Percentiles rank a stretch among this genome's conserved stretches.
phyloP scores from a whole-genome alignment of 2,113 vertebrate species.

The Nicator chloris region DNA sequence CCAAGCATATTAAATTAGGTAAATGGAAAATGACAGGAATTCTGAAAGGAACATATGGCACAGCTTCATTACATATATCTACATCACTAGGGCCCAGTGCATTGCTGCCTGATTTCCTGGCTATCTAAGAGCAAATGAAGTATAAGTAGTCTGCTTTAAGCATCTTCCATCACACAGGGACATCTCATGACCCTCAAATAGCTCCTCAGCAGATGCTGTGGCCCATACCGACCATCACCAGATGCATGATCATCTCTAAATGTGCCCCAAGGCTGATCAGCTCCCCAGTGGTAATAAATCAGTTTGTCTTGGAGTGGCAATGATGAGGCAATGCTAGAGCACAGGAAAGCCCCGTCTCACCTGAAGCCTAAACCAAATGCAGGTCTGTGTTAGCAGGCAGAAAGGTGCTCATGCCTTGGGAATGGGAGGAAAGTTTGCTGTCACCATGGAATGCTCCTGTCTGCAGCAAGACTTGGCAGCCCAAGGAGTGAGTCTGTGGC shows the following conservation, averaged over 20 bases:
- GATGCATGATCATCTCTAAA: background rate
- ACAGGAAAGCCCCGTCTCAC: background rate
- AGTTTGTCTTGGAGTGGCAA: background rate
- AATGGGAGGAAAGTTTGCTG: background rate
- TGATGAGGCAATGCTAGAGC: background rate
- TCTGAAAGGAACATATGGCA: background rate
- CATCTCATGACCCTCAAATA: background rate
- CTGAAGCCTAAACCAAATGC: background rate
- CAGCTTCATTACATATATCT: background rate
- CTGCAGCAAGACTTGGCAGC: background rate
- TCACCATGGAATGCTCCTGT: background rate
- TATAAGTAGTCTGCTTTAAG: background rate
- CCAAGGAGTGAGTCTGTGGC: background rate
- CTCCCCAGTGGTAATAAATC: background rate
- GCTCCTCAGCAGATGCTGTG: background rate
- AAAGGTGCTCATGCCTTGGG: background rate
- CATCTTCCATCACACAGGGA: background rate
- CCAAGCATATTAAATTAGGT: background rate
- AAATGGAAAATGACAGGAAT: background rate
- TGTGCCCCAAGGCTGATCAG: accelerated
- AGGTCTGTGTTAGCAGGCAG: background rate
- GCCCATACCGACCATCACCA: background rate
- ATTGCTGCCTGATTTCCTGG: background rate
- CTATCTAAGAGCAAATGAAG: background rate
- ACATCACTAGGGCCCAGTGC: accelerated